Base-by-base conservation (phyloP, 2,113 vertebrate genomes). In the Mungos mungo region DNA sequence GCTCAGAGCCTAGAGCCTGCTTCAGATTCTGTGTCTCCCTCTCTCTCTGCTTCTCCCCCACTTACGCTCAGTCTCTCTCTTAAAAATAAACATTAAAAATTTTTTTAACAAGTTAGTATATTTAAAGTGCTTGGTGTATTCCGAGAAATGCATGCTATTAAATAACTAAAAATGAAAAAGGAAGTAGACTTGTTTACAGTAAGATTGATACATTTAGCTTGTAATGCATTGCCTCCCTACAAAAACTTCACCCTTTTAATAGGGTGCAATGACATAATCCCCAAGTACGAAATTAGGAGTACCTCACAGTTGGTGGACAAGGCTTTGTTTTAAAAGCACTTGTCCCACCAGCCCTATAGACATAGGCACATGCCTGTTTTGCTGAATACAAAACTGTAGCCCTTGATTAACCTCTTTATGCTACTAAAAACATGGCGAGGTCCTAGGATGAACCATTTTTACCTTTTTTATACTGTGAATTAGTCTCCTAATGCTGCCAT, bases 191-290 rank as follows among this genome's bases (percentile, higher is more conserved):
- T 95, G 33, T 69, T 71, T 77, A 90, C 21, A 74, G 50, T 47
- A n/a, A 94, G 57, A 76, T 6, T 72, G 13, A 45, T 90, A 33
- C 33, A 23, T 93, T 79, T 96, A 33, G 79, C 16, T 25, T 83
- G 33, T 90, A 57, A 29, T 54, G 38, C 72, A 25, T 94, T 68
- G 45, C 27, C 79, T 84, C 5, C 35, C 57, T 54, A 33, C 60
- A 33, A 91, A 95, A 96, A 41, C 47, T 23, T 71, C 27, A 72
- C 33, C 33, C 93, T 93, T 88, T 71, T 29, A 83, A 87, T 38
- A 83, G 21, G 12, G 15, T 63, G 25, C 29, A 54, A 94, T 29
- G 35, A 81, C 29, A 71, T 68, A 88, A 25, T 74, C 52, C 93
- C 33, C 68, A 91, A 88, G 54, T 72, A 71, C 16, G 5, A 68